phyloP scores from a whole-genome alignment of 2,888 invertebrate genomes.

The Pseudococcus viburni region DNA sequence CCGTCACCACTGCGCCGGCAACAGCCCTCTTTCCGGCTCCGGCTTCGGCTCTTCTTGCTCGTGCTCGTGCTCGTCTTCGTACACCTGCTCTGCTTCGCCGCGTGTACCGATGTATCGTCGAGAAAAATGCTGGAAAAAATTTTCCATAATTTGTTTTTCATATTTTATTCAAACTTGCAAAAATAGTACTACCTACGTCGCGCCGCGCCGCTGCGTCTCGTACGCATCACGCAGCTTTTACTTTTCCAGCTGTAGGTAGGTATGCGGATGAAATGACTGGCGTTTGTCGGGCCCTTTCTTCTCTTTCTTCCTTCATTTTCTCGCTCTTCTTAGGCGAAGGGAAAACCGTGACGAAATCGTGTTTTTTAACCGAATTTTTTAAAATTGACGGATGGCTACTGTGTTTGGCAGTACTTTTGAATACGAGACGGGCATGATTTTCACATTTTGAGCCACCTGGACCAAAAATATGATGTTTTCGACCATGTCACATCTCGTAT shows the following conservation, averaged over 20 bases:
- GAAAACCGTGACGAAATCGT: neutral
- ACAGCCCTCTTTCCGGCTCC: conserved; percentile 20
- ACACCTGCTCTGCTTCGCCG: conserved; percentile 2
- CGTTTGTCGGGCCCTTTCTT: neutral
- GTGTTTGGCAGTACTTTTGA: too few relatives aligned
- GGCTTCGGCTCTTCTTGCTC: neutral
- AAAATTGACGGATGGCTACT: too few relatives aligned
- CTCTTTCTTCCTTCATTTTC: neutral
- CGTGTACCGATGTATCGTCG: neutral
- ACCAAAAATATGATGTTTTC: too few relatives aligned
- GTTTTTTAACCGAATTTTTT: too few relatives aligned
- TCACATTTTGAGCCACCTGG: too few relatives aligned
- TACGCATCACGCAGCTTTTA: neutral
- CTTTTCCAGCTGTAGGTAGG: neutral
- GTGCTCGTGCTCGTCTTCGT: neutral
- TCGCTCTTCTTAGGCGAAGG: neutral
- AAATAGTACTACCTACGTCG: neutral
- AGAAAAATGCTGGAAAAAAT: neutral
- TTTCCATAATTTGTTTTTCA: conserved; percentile 37
- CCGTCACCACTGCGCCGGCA: neutral
- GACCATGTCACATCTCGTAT: too few relatives aligned
- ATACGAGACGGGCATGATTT: too few relatives aligned
- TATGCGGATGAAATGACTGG: neutral
- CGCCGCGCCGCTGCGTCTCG: neutral
- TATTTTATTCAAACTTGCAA: conserved; percentile 18